Conservation (phyloP, 2,797 vertebrate species). For the Merluccius polli region DNA sequence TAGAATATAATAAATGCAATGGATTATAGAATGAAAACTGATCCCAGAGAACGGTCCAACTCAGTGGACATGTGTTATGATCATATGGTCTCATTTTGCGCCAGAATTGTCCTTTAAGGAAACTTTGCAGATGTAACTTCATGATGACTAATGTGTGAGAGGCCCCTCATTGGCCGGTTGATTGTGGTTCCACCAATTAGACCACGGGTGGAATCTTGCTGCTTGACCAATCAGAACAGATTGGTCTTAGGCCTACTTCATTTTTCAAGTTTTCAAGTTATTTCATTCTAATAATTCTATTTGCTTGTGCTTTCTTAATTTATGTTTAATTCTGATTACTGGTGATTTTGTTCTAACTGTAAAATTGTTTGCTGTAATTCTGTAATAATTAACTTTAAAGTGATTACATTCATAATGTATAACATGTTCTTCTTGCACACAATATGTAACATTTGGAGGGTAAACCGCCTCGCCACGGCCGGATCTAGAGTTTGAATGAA, state of each 20-base stretch:
- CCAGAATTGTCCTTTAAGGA: too few species aligned
- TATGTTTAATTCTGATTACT: not conserved
- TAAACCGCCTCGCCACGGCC: not conserved
- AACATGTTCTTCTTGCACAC: too few species aligned
- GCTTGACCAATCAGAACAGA: not conserved
- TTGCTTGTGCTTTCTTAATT: too few species aligned
- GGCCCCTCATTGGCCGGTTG: not conserved
- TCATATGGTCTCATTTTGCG: too few species aligned
- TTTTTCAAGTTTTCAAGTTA: not conserved
- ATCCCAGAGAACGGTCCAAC: too few species aligned
- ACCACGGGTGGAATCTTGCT: not conserved
- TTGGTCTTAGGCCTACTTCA: not conserved
- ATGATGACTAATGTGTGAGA: not conserved
- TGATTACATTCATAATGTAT: not conserved
- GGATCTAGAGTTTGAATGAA: not conserved
- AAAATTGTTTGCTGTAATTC: not conserved
- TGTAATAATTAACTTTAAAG: constrained; percentile 6
- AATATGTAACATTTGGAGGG: too few species aligned
- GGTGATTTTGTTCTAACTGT: not conserved
- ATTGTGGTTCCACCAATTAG: not conserved
- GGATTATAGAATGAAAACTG: too few species aligned
- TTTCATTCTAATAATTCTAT: not conserved
- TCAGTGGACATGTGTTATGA: too few species aligned
- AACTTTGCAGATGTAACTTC: not conserved
- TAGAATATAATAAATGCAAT: too few species aligned